Evolutionary conservation across 2,888 invertebrate species (phyloP), one percentile per base, ranked within the genome.

Genomic region (Malthinus flaveolus): DNA sequence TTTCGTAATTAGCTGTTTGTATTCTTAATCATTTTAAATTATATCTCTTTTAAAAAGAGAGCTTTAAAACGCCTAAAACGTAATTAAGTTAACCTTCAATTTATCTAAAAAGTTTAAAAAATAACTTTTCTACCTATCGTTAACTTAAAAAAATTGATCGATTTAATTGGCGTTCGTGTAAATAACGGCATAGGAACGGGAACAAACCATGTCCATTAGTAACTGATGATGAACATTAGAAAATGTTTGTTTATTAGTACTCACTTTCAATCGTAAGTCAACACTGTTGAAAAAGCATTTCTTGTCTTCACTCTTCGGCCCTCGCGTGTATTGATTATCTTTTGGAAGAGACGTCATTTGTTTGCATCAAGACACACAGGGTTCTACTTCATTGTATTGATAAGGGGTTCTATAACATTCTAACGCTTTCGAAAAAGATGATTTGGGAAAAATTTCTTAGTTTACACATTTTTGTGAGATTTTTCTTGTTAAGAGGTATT

Each of bases 341-440:
- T 67, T 67, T 68, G 66, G 68, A 62, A 67, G 69, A 68, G 71
- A 66, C 65, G 66, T 66, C 68, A 66, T 68, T 71, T 71, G 70
- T 71, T 72, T 71, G 71, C 69, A 70, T 71, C 69, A 63, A 59
- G 68, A 71, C 72, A 71, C 70, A 72, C 72, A 71, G 68, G 68
- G 63, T 66, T 66, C 67, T 66, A 68, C 64, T 66, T 68, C 66
- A 67, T 66, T 67, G 66, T 68, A 63, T 47, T 53, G 57, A 49
- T 62, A 61, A 45, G 46, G 46, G 50, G 50, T 48, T 32, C 47
- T 23, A 23, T 23, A 23, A 23, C 23, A 23, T 23, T 23, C 23
- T 46, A 33, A 48, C 45, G 33, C 54, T 32, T 39, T 42, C 23
- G 33, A 44, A 36, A 44, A 34, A 45, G 31, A 45, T 23, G 12